These are phyloP conservation scores for Hemichromis elongatus DNA, from an alignment of 2,113 vertebrate genomes.

Conservation along the genomic window DNA sequence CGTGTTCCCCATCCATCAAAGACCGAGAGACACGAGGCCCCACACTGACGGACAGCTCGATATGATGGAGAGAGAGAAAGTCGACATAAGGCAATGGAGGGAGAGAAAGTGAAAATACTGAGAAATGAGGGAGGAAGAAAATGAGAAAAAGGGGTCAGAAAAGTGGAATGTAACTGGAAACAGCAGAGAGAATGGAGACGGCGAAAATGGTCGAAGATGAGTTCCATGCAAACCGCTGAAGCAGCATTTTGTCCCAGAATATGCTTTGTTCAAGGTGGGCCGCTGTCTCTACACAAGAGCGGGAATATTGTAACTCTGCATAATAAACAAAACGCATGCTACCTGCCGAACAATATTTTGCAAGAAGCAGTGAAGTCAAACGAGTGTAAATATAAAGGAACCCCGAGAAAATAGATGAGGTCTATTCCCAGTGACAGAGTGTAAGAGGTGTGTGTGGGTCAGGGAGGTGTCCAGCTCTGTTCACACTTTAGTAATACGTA, in stretches of 20 bases:
- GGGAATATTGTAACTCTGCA: conserved; percentile 10
- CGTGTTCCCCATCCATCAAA: conserved; percentile 75
- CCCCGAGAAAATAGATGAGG: conserved; percentile 41
- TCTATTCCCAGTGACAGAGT: conserved; percentile 21
- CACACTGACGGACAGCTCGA: conserved; percentile 61
- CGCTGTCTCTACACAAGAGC: neutral
- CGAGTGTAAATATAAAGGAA: conserved; percentile 48
- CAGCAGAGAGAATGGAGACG: neutral
- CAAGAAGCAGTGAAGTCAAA: conserved; percentile 33
- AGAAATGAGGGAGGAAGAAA: neutral
- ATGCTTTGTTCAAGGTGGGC: conserved; percentile 33
- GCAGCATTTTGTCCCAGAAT: conserved; percentile 31
- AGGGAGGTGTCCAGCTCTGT: neutral
- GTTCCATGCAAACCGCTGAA: conserved; percentile 29
- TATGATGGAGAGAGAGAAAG: conserved; percentile 50
- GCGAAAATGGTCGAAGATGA: conserved; percentile 24
- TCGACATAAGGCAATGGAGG: neutral
- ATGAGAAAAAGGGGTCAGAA: neutral
- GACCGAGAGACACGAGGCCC: conserved; percentile 35
- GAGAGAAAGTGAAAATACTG: conserved; percentile 11
- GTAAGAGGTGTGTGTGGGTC: conserved; percentile 22
- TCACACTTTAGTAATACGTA: conserved; percentile 28
- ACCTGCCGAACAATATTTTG: conserved; percentile 13
- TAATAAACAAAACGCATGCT: conserved; percentile 15
- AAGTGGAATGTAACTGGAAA: neutral